These are phyloP conservation scores for Hydropsyche betteni DNA, from an alignment of 2,888 invertebrate genomes.

Conservation along the genomic window DNA sequence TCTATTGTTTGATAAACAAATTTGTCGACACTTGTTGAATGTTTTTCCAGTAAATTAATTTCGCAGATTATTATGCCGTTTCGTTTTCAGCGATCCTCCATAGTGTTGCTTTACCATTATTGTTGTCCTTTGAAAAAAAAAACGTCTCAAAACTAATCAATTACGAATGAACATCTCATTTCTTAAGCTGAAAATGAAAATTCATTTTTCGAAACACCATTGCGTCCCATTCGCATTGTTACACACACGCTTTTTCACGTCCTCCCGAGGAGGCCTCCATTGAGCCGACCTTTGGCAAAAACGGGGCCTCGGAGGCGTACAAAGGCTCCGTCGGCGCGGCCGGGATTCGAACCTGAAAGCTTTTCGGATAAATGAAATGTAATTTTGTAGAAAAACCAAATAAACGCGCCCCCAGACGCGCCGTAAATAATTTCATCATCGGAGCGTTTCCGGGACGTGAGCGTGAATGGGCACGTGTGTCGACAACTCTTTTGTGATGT, in stretches of 20 bases:
- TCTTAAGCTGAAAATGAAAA: too few relatives aligned
- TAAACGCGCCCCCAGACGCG: constrained; percentile 31
- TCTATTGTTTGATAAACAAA: constrained; percentile 48
- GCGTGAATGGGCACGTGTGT: not conserved
- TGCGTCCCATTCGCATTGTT: not conserved
- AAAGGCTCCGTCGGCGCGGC: not conserved
- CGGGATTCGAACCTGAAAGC: constrained; percentile 32
- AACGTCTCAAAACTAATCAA: too few relatives aligned
- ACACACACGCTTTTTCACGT: constrained; percentile 20
- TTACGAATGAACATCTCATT: too few relatives aligned
- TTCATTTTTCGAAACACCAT: too few relatives aligned
- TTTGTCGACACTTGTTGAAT: constrained; percentile 45
- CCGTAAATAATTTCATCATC: constrained; percentile 33
- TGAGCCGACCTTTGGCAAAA: constrained; percentile 20
- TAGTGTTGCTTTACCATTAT: too few relatives aligned
- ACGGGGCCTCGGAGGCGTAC: constrained; percentile 30
- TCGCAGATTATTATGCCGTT: not conserved
- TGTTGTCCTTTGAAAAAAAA: too few relatives aligned
- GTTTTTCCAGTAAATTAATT: constrained; percentile 37
- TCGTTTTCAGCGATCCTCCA: too few relatives aligned
- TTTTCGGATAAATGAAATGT: constrained; percentile 39
- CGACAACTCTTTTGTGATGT: too few relatives aligned
- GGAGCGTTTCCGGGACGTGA: constrained; percentile 1
- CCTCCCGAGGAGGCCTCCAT: constrained; percentile 32
- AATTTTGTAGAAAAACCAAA: constrained; percentile 37